Evolutionary conservation across 2,797 vertebrate species (phyloP).

Genomic region (Psittacula derbiana): DNA sequence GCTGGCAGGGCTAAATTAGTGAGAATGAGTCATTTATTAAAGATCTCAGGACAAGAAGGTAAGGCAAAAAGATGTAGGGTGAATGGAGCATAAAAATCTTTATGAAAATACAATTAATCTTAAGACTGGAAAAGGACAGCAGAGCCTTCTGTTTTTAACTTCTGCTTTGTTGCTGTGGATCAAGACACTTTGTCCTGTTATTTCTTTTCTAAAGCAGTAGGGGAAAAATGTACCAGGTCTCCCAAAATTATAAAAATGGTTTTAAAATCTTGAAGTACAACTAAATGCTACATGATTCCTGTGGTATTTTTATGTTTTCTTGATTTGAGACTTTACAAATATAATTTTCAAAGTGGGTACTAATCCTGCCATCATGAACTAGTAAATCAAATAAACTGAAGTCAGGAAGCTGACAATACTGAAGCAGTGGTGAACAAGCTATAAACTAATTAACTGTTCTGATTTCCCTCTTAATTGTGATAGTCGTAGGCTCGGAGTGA

Average conservation of each 20-base stretch:
- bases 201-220: not conserved
- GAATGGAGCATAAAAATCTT: conserved; percentile 53
- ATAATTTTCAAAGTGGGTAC: not conserved
- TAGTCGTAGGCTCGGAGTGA: not conserved
- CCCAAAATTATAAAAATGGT: not conserved
- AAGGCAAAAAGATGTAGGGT: conserved; percentile 20
- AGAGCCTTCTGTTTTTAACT: conserved; percentile 8
- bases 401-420: not conserved
- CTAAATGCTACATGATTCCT: not conserved
- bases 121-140: conserved; percentile 2
- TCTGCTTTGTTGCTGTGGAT: not conserved
- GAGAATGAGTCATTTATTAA: conserved; percentile 41
- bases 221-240: not conserved
- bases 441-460: not conserved
- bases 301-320: not conserved
- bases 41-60: conserved; percentile 1
- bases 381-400: not conserved
- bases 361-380: not conserved
- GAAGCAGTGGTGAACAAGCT: not conserved
- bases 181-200: not conserved
- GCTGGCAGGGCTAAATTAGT: conserved; percentile 16
- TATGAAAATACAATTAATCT: conserved; percentile 57
- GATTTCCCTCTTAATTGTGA: not conserved
- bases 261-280: not conserved
- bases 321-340: not conserved